Conservation (phyloP, 2,113 vertebrate species). For the Ciconia maguari region DNA sequence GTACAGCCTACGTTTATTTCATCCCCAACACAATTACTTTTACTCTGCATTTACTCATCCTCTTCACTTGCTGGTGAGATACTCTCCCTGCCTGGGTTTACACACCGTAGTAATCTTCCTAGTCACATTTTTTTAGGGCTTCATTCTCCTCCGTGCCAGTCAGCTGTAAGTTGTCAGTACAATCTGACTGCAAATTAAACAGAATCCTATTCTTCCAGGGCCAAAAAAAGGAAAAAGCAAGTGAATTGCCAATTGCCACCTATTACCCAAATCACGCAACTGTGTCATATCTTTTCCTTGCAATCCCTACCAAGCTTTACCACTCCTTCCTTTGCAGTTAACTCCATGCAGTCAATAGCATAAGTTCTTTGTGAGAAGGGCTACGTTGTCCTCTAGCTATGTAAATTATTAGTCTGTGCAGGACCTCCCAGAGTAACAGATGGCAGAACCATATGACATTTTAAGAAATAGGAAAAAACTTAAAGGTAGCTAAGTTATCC, state of each 20-base stretch:
- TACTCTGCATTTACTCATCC: neutral
- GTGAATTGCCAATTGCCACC: neutral
- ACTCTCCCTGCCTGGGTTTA: neutral
- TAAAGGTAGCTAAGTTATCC: neutral
- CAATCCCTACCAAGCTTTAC: neutral
- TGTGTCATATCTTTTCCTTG: neutral
- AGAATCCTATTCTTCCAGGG: neutral
- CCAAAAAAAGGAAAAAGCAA: neutral
- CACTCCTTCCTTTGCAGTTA: neutral
- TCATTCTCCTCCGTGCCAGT: neutral
- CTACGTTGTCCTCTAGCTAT: neutral
- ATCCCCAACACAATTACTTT: neutral
- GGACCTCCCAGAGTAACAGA: neutral
- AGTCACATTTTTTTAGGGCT: neutral
- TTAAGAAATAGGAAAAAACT: neutral
- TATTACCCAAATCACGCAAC: neutral
- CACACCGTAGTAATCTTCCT: neutral
- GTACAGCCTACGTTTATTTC: neutral
- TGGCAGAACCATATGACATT: accelerated
- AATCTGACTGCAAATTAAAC: neutral
- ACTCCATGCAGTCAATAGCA: neutral
- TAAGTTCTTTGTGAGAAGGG: neutral
- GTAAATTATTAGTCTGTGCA: neutral
- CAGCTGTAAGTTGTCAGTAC: neutral
- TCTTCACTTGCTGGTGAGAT: neutral